These are phyloP conservation scores for Hippocampus comes DNA, from an alignment of 2,113 vertebrate species.

Conservation along the genomic window DNA sequence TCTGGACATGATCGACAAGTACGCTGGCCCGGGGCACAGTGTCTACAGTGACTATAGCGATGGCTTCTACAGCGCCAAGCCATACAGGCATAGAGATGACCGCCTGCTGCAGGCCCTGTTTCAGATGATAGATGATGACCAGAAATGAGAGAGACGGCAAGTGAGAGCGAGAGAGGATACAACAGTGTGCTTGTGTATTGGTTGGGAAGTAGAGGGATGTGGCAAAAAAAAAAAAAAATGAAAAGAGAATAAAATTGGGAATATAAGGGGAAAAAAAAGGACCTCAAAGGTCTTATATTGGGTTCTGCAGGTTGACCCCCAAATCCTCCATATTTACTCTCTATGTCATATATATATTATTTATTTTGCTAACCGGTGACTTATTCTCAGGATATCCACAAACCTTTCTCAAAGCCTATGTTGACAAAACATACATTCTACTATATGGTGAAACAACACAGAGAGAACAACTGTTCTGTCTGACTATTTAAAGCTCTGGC, in stretches of 20 bases:
- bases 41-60: constrained; percentile 88
- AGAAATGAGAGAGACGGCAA: constrained; percentile 57
- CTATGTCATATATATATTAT: no score
- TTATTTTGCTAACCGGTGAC: constrained; percentile 18
- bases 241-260: not conserved
- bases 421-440: constrained; percentile 27
- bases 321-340: constrained; percentile 52
- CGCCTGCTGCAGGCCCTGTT: constrained; percentile 88
- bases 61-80: constrained; percentile 85
- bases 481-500: not conserved
- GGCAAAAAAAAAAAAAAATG: constrained; percentile 14
- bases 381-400: constrained; percentile 55
- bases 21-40: constrained; percentile 75
- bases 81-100: constrained; percentile 91
- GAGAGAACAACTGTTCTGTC: constrained; percentile 2
- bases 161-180: not conserved
- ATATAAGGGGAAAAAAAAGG: constrained; percentile 4
- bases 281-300: not conserved
- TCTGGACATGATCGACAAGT: constrained; percentile 83
- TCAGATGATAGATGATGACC: constrained; percentile 80
- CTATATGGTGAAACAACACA: constrained; percentile 13
- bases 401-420: constrained; percentile 19
- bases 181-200: constrained; percentile 5
- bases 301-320: constrained; percentile 18
- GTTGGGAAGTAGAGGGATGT: constrained; percentile 42